phyloP scores from a whole-genome alignment of 2,888 invertebrate species.

The Phalera bucephala region DNA sequence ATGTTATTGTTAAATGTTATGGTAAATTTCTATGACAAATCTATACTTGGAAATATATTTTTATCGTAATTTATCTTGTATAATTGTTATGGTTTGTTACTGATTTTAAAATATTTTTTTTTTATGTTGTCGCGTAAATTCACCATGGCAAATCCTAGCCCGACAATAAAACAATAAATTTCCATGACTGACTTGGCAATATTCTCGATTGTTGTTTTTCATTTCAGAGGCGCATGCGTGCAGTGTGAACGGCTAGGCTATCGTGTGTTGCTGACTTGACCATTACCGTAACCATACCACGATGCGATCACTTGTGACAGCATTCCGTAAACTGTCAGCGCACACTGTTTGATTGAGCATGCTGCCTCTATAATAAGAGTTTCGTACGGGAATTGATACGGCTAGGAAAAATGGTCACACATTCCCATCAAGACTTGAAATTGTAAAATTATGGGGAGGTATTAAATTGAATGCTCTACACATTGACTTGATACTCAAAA shows the following conservation, averaged over 20 bases:
- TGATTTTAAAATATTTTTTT: no score
- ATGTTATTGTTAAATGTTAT: conserved; percentile 44
- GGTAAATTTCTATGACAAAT: conserved; percentile 34
- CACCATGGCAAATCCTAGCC: conserved; percentile 46
- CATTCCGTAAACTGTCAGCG: conserved; percentile 63
- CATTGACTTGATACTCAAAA: no score
- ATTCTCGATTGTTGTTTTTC: conserved; percentile 78
- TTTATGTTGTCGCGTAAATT: conserved; percentile 31
- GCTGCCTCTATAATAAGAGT: conserved; percentile 64
- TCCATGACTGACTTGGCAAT: conserved; percentile 82
- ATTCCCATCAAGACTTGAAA: background rate
- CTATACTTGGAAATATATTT: no score
- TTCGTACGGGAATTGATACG: background rate
- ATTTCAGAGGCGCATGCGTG: conserved; percentile 84
- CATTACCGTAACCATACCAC: conserved; percentile 40
- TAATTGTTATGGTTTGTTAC: no score
- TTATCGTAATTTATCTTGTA: no score
- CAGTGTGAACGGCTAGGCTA: conserved; percentile 77
- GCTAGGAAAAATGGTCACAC: conserved; percentile 10
- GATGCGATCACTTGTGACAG: conserved; percentile 52
- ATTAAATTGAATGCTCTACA: conserved; percentile 11
- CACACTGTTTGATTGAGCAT: conserved; percentile 78
- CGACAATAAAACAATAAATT: conserved; percentile 62
- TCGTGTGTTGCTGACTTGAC: conserved; percentile 77
- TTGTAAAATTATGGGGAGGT: conserved; percentile 4